phyloP scores from a whole-genome alignment of 2,797 vertebrate species.

The Oryzias dopingdopingensis region DNA sequence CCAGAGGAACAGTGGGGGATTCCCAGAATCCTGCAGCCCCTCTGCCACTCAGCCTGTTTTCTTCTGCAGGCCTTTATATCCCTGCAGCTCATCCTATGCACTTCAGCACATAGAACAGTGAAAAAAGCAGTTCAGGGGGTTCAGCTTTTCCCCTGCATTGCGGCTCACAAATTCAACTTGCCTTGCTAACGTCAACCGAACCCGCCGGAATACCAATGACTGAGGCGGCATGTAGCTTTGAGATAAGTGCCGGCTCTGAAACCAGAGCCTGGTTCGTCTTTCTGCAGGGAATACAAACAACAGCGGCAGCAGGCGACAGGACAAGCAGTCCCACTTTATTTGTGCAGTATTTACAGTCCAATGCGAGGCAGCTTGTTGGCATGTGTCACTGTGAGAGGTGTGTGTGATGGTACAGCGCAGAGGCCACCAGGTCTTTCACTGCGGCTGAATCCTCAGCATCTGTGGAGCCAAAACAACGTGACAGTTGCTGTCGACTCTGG shows the following conservation, averaged over 20 bases:
- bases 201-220: constrained; percentile 22
- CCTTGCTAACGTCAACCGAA: constrained; percentile 20
- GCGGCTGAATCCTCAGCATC: constrained; percentile 79
- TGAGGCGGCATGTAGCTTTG: constrained; percentile 2
- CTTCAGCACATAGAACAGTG: constrained; percentile 19
- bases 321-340: constrained; percentile 55
- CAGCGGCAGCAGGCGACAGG: constrained; percentile 1
- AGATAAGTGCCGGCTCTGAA: constrained; percentile 25
- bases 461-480: constrained; percentile 53
- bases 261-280: constrained; percentile 24
- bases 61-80: neutral
- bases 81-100: neutral
- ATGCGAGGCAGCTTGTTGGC: constrained; percentile 2
- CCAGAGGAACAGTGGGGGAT: constrained; percentile 44
- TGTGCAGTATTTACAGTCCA: constrained; percentile 56
- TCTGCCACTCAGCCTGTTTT: neutral
- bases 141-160: constrained; percentile 10
- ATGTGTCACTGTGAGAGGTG: constrained; percentile 29
- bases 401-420: constrained; percentile 80
- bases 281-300: constrained; percentile 22
- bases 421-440: constrained; percentile 78
- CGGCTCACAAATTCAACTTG: constrained; percentile 5
- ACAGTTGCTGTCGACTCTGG: neutral
- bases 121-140: too few species aligned
- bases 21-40: constrained; percentile 23